These are phyloP conservation scores for Leistus spinibarbis DNA, from an alignment of 2,888 invertebrate species.

Conservation along the genomic window DNA sequence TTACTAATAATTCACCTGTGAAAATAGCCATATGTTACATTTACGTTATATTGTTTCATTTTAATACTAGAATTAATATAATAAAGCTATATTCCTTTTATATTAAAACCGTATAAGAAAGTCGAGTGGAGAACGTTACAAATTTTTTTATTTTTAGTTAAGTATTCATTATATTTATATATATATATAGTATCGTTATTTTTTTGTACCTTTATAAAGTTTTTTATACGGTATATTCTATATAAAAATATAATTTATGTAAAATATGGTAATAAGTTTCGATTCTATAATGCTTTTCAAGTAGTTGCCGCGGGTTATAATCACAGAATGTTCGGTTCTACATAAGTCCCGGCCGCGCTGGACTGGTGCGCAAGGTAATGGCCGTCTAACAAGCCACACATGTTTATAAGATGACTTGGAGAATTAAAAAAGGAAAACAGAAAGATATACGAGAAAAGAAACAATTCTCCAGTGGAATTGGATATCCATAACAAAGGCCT, in stretches of 20 bases:
- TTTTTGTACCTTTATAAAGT: background rate
- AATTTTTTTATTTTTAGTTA: no score
- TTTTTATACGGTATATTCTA: constrained; percentile 5
- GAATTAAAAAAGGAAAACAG: constrained; percentile 23
- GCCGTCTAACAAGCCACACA: constrained; percentile 37
- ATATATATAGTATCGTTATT: background rate
- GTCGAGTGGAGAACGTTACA: no score
- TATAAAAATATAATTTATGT: constrained; percentile 40
- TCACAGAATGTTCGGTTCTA: constrained; percentile 47
- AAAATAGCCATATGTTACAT: no score
- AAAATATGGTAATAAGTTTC: constrained; percentile 38
- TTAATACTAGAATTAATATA: no score
- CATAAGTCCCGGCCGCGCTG: constrained; percentile 3
- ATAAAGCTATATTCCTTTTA: no score
- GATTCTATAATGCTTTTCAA: constrained; percentile 54
- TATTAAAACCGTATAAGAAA: no score
- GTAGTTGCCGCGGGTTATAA: constrained; percentile 56
- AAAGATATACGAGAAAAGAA: no score
- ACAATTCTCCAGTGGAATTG: no score
- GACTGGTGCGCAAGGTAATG: constrained; percentile 20
- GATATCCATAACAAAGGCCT: no score
- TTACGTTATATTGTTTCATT: no score
- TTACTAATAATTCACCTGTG: no score
- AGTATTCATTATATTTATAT: background rate
- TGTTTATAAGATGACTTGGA: constrained; percentile 29